These are phyloP conservation scores for Dendroctonus ponderosae DNA, from an alignment of 1,140 invertebrate species.

Conservation along the genomic window DNA sequence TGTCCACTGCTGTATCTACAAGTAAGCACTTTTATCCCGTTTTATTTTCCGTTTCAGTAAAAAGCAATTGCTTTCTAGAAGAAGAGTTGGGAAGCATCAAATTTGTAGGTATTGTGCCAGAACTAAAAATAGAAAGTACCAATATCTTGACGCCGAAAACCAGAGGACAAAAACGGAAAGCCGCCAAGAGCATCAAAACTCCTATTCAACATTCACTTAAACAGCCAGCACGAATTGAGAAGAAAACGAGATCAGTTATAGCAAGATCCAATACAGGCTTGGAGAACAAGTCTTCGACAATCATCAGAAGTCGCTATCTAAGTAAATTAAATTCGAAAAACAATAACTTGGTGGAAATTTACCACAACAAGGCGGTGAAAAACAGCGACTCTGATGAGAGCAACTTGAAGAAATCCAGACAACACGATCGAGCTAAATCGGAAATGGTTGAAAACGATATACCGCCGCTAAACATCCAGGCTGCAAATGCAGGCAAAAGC, in stretches of 20 bases:
- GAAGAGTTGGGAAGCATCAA: not conserved
- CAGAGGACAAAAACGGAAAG: constrained; percentile 28
- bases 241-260: constrained; percentile 9
- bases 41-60: not conserved
- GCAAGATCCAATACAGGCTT: constrained; percentile 3
- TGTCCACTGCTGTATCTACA: constrained; percentile 7
- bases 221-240: constrained; percentile 20
- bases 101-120: constrained; percentile 1
- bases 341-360: constrained; percentile 53
- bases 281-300: constrained; percentile 18
- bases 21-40: constrained; percentile 12
- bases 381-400: constrained; percentile 45
- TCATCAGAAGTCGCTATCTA: constrained; percentile 12
- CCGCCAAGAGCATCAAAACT: constrained; percentile 6
- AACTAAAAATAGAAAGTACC: constrained; percentile 17
- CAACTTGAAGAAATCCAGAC: constrained; percentile 26
- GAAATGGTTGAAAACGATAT: constrained; percentile 7
- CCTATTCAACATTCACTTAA: constrained; percentile 18
- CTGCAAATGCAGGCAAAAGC: not conserved
- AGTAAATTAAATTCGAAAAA: constrained; percentile 14
- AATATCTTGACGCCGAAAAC: not conserved
- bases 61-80: not conserved
- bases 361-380: constrained; percentile 52
- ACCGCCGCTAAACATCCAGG: constrained; percentile 16
- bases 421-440: constrained; percentile 13